Base-by-base conservation (phyloP, 2,797 vertebrate species). In the Pterois miles region DNA sequence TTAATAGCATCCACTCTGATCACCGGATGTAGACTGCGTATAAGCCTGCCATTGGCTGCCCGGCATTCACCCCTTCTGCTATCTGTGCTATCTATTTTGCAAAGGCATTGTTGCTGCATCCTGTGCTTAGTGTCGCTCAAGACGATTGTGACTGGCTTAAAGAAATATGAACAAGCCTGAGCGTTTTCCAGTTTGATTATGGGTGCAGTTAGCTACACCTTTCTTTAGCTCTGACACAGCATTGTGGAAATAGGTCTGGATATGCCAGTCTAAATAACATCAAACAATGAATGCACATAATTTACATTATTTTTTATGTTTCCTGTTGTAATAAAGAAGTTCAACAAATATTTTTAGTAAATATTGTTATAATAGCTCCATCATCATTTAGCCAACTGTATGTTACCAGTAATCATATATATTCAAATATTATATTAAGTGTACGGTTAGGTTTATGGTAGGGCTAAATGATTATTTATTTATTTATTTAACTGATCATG, bases 301-400 rank as follows among this genome's bases (percentile, higher is more conserved):
- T n/a, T 71, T 12, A 46, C 18, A 52, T 40, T 11, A 20, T 56
- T 60, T 23, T 65, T 57, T 12, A 18, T 18, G 29, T 22, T 20
- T 66, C 31, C 40, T 70, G 48, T 56, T 54, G 23, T n/a, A 14
- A 76, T 52, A n/a, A 68, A 58, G 5, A 75, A 18, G 22, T 20
- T 38, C 4, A 22, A 16, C n/a, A 22, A 58, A 69, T 64, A 60
- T 38, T 16, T 60, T 9, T 8, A 2, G 12, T 56, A 22, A 50
- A 25, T 31, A 62, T 3, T 38, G 20, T 31, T 46, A n/a, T 7
- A 72, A 25, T 13, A 36, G 18, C 3, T 57, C 29, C 8, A 27
- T n/a, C n/a, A 23, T 23, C 2, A 67, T 48, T n/a, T n/a, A 27
- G 23, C 8, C 23, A 23, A 50, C 13, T 56, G 14, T 22, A 38